A percentile compares a stretch with the other conserved stretches of the same genome.
phyloP scores from a whole-genome alignment of 2,888 invertebrate genomes.

The Andrena flavipes region DNA sequence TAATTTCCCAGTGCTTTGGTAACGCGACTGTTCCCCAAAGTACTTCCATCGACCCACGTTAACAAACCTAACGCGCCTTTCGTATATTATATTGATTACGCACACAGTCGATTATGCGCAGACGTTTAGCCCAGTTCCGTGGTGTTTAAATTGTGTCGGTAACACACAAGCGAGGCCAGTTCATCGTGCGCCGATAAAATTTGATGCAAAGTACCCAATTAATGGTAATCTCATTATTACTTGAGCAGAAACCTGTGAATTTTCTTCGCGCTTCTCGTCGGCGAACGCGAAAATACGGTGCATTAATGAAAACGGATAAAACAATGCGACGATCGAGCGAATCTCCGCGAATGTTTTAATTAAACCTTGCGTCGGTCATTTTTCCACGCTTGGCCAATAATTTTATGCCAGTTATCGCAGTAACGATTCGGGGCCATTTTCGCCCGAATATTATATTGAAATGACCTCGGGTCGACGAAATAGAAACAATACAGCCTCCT shows the following conservation, averaged over 20 bases:
- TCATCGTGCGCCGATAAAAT: conserved; percentile 14
- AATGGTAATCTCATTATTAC: conserved; percentile 6
- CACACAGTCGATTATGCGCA: too few species aligned
- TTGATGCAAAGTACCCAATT: neutral
- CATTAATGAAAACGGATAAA: neutral
- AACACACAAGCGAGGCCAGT: conserved; percentile 2
- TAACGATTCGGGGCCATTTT: too few species aligned
- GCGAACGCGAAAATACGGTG: neutral
- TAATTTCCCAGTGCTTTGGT: neutral
- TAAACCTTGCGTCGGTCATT: conserved; percentile 7
- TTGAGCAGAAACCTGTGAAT: neutral
- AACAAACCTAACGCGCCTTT: too few species aligned
- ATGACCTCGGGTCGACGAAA: too few species aligned
- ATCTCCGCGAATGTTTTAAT: conserved; percentile 8
- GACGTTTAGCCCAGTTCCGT: too few species aligned
- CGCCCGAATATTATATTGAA: too few species aligned
- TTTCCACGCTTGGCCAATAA: neutral
- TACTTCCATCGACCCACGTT: too few species aligned
- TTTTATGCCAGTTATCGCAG: neutral
- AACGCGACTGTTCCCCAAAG: too few species aligned
- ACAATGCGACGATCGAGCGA: neutral
- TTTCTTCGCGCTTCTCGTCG: neutral
- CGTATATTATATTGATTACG: neutral
- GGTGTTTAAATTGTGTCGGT: too few species aligned
- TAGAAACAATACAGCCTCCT: too few species aligned